Conservation (phyloP, 2,888 invertebrate genomes). For the Acrocera orbiculus region DNA sequence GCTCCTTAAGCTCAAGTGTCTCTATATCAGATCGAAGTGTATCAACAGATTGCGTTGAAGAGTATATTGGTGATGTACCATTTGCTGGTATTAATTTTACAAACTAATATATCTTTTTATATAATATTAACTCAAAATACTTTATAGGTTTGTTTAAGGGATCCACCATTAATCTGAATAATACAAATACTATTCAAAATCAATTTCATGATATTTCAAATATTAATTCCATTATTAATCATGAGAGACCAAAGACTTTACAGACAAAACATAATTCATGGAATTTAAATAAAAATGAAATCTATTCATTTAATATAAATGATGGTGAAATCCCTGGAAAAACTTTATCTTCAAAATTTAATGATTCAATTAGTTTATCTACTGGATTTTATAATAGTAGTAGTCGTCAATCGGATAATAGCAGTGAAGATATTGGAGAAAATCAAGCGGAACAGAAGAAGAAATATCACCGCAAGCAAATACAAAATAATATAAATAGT, state of each 20-base stretch:
- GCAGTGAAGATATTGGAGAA: no score
- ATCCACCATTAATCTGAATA: constrained; percentile 52
- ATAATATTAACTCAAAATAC: background rate
- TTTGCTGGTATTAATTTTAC: constrained; percentile 52
- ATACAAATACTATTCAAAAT: constrained; percentile 19
- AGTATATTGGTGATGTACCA: constrained; percentile 69
- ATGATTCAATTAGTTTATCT: no score
- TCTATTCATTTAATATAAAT: no score
- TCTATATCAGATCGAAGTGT: constrained; percentile 55
- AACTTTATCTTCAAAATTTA: no score
- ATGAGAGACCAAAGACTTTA: constrained; percentile 6
- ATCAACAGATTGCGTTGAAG: constrained; percentile 66
- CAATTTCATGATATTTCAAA: constrained; percentile 12
- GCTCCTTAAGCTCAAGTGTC: constrained; percentile 53
- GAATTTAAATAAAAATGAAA: no score
- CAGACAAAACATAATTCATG: constrained; percentile 3
- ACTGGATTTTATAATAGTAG: no score
- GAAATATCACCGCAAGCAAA: no score
- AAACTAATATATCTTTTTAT: background rate
- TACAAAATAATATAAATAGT: no score
- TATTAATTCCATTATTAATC: constrained; percentile 1
- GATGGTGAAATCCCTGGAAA: no score
- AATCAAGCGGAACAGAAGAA: no score
- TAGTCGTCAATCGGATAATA: no score
- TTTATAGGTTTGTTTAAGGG: constrained; percentile 61